Conservation (phyloP, 2,888 invertebrate species). For the Andrena marginata region DNA sequence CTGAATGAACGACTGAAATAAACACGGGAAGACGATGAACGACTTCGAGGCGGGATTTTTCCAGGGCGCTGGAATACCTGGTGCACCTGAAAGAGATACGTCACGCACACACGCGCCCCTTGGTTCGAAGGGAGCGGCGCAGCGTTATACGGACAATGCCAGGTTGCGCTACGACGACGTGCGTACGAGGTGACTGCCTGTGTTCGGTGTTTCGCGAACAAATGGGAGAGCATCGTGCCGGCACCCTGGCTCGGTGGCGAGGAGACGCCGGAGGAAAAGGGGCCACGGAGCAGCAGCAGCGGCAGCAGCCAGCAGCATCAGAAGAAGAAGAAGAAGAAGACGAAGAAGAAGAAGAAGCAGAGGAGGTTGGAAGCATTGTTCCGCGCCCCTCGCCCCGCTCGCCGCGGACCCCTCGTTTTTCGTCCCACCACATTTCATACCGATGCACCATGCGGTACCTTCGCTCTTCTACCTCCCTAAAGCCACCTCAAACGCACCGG, state of each 20-base stretch:
- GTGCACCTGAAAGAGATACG: conserved; percentile 60
- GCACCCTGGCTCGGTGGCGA: conserved; percentile 68
- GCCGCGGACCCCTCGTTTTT: conserved; percentile 60
- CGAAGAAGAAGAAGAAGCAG: conserved; percentile 60
- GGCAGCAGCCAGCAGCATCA: neutral
- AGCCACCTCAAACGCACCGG: conserved; percentile 79
- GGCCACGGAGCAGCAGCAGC: conserved; percentile 34
- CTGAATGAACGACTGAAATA: neutral
- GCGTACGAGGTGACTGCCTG: conserved; percentile 75
- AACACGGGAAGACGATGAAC: neutral
- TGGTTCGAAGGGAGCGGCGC: conserved; percentile 6
- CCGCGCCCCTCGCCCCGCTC: conserved; percentile 69
- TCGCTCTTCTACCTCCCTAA: conserved; percentile 57
- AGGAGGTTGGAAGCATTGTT: conserved; percentile 81
- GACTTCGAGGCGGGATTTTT: conserved; percentile 45
- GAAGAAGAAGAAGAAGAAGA: conserved; percentile 15
- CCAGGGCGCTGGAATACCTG: conserved; percentile 32
- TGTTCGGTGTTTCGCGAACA: conserved; percentile 83
- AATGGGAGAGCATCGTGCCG: conserved; percentile 82
- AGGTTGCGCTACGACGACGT: conserved; percentile 61
- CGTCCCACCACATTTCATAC: conserved; percentile 79
- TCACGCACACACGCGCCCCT: conserved; percentile 50
- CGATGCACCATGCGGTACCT: conserved; percentile 71
- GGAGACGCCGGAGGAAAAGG: conserved; percentile 25
- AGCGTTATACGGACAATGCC: conserved; percentile 63